A percentile compares a stretch with the other conserved stretches of the same genome.
Conservation (phyloP, 2,797 vertebrate genomes). For the Pterois miles region DNA sequence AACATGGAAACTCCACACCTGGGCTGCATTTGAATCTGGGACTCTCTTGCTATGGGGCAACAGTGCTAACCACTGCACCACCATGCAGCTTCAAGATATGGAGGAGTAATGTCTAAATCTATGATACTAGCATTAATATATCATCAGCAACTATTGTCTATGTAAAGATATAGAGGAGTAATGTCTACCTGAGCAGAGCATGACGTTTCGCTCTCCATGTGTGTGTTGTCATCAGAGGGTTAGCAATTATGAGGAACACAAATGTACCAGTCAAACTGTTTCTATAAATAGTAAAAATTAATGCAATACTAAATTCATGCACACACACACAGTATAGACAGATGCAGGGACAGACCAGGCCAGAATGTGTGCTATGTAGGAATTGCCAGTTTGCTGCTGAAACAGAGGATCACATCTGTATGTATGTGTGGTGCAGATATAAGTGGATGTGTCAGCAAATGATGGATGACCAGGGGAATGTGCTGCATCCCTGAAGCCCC, state of each 20-base stretch:
- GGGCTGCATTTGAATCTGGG: too few species aligned
- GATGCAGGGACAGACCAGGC: not conserved
- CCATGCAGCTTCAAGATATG: too few species aligned
- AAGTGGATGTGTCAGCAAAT: conserved; percentile 78
- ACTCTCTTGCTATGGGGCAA: too few species aligned
- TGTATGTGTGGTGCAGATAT: conserved; percentile 70
- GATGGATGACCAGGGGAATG: conserved; percentile 80
- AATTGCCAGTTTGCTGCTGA: conserved; percentile 59
- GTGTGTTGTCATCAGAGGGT: too few species aligned
- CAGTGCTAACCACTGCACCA: too few species aligned
- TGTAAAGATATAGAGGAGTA: too few species aligned
- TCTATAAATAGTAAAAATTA: not conserved
- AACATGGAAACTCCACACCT: too few species aligned
- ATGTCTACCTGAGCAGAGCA: too few species aligned
- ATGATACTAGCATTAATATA: too few species aligned
- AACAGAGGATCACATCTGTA: conserved; percentile 73
- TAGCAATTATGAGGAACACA: not conserved
- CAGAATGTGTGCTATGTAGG: conserved; percentile 34
- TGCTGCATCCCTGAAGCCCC: conserved; percentile 75
- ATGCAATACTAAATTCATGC: not conserved
- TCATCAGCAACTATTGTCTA: too few species aligned
- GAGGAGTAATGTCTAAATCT: too few species aligned
- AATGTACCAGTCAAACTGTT: not conserved
- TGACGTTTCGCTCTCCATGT: too few species aligned
- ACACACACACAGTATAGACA: not conserved